Evolutionary conservation across 2,888 invertebrate genomes (phyloP).

Genomic region (Pomacea canaliculata): DNA sequence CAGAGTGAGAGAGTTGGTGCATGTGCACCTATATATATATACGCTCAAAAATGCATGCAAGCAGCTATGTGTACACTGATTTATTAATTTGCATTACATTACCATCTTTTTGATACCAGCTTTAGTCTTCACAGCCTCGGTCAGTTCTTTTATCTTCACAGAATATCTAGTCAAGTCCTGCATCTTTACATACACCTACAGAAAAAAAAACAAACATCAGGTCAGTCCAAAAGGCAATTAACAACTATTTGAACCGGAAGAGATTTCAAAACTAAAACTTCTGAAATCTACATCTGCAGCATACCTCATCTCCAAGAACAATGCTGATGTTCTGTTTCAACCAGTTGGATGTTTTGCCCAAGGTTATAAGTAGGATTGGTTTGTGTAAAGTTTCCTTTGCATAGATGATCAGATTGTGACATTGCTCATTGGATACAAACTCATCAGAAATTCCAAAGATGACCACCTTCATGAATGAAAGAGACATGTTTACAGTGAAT

Average conservation of each 20-base stretch:
- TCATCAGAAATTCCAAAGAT: slow-evolving; percentile 63
- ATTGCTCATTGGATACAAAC: slow-evolving; percentile 52
- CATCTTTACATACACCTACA: slow-evolving; percentile 64
- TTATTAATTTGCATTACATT: not conserved
- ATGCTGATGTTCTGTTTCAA: slow-evolving; percentile 52
- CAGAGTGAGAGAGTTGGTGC: no score
- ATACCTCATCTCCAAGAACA: slow-evolving; percentile 50
- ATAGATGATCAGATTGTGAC: slow-evolving; percentile 55
- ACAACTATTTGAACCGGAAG: no score
- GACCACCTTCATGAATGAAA: slow-evolving; percentile 44
- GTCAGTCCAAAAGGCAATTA: not conserved
- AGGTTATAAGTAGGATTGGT: slow-evolving; percentile 53
- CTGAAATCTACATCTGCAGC: no score
- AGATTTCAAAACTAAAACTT: no score
- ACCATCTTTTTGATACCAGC: slow-evolving; percentile 38
- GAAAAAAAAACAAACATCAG: not conserved
- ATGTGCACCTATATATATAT: no score
- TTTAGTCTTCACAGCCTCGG: slow-evolving; percentile 47
- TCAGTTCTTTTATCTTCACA: slow-evolving; percentile 55
- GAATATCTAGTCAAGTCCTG: slow-evolving; percentile 50
- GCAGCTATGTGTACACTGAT: no score
- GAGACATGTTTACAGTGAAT: not conserved
- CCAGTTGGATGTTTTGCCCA: slow-evolving; percentile 60
- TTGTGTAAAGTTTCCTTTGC: slow-evolving; percentile 56
- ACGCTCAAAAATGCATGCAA: no score